Percentiles rank a stretch among this genome's conserved stretches.
phyloP scores from a whole-genome alignment of 1,140 invertebrate species.

The Melitaea cinxia region DNA sequence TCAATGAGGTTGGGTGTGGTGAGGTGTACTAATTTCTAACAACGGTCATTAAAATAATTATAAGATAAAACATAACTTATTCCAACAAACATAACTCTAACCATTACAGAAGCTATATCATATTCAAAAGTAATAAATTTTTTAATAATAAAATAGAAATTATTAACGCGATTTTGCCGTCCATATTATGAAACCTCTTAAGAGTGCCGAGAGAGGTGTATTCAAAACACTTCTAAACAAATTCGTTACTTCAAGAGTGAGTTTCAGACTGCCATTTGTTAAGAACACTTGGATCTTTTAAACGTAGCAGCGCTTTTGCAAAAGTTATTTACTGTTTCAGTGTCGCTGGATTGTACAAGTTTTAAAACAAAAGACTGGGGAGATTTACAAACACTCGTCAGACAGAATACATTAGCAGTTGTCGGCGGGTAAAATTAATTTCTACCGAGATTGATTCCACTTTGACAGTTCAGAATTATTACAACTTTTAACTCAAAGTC shows the following conservation, averaged over 20 bases:
- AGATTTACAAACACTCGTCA: slow-evolving; percentile 22
- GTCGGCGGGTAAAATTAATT: slow-evolving; percentile 17
- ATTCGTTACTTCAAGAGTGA: slow-evolving; percentile 34
- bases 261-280: slow-evolving; percentile 38
- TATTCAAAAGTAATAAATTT: too few species aligned
- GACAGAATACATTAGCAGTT: slow-evolving; percentile 18
- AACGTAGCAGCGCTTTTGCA: slow-evolving; percentile 37
- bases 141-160: not conserved
- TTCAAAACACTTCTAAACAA: slow-evolving; percentile 34
- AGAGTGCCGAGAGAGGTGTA: slow-evolving; percentile 3
- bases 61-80: too few species aligned
- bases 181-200: not conserved
- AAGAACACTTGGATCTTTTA: slow-evolving; percentile 34
- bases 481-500: too few species aligned
- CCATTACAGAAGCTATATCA: too few species aligned
- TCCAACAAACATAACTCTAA: too few species aligned
- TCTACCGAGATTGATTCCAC: slow-evolving; percentile 3
- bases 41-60: too few species aligned
- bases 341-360: slow-evolving; percentile 19
- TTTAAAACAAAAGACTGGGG: slow-evolving; percentile 12
- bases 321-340: slow-evolving; percentile 51
- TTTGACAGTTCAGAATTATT: not conserved
- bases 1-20: too few species aligned
- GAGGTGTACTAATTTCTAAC: too few species aligned
- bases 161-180: not conserved